A percentile compares a stretch with the other conserved stretches of the same genome.
These are phyloP conservation scores for Eudemis profundana DNA, from an alignment of 2,888 invertebrate species.

Conservation along the genomic window DNA sequence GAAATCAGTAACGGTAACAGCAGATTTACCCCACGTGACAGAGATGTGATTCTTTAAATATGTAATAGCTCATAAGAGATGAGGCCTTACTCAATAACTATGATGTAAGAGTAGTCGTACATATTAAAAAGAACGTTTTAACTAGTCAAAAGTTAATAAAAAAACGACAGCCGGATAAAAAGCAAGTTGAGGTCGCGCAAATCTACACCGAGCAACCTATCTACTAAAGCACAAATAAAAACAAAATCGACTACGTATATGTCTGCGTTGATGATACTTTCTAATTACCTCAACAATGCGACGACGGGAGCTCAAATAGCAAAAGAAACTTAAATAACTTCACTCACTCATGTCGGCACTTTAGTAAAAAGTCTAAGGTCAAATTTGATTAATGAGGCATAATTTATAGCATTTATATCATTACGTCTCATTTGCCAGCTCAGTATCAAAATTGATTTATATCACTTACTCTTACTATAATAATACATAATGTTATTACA, in stretches of 20 bases:
- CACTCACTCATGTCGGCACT: slow-evolving; percentile 35
- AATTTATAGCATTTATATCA: slow-evolving; percentile 56
- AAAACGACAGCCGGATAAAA: not conserved
- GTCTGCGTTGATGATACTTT: slow-evolving; percentile 39
- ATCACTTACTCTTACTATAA: too few relatives aligned
- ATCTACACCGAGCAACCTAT: not conserved
- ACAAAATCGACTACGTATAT: slow-evolving; percentile 27
- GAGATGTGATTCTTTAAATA: too few relatives aligned
- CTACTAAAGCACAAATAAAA: slow-evolving; percentile 17
- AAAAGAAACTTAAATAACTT: slow-evolving; percentile 26
- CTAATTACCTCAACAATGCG: slow-evolving; percentile 42
- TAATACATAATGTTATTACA: too few relatives aligned
- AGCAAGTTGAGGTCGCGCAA: not conserved
- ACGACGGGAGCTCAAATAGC: slow-evolving; percentile 19
- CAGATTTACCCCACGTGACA: not conserved
- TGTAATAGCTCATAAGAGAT: too few relatives aligned
- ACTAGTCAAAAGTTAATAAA: not conserved
- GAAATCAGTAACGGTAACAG: not conserved
- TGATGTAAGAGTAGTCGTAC: too few relatives aligned
- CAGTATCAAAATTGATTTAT: slow-evolving; percentile 44
- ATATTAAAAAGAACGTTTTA: not conserved
- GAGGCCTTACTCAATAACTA: too few relatives aligned
- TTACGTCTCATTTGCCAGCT: slow-evolving; percentile 59
- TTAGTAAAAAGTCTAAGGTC: slow-evolving; percentile 48
- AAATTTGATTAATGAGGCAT: slow-evolving; percentile 61